Evolutionary conservation across 2,888 invertebrate genomes (phyloP).

Genomic region (Onchidella celtica): DNA sequence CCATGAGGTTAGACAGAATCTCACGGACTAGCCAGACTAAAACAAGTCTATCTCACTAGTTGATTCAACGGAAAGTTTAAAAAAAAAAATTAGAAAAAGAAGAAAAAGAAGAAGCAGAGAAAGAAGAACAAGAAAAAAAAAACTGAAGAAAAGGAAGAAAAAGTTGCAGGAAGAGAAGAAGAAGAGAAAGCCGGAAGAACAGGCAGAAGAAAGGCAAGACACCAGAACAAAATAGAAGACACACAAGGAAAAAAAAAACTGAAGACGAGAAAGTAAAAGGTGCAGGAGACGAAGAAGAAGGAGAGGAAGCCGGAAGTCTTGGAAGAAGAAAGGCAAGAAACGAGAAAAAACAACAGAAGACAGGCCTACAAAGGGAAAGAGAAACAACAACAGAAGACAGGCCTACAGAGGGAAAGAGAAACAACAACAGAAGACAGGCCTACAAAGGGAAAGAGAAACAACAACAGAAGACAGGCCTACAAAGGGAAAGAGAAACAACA

Average conservation of each 20-base stretch:
- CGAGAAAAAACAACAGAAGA: not conserved
- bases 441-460: not conserved
- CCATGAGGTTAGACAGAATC: no score
- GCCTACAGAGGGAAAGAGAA: not conserved
- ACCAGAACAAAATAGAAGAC: not conserved
- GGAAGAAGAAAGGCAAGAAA: not conserved
- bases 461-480: not conserved
- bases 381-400: no score
- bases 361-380: not conserved
- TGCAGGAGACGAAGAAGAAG: not conserved
- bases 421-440: not conserved
- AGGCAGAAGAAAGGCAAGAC: not conserved
- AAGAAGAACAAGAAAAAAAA: not conserved
- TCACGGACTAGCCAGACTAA: no score
- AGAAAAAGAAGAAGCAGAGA: not conserved
- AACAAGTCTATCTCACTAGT: no score
- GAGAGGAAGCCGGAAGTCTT: not conserved
- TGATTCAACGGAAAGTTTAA: no score
- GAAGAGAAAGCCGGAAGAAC: not conserved
- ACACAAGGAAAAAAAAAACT: not conserved
- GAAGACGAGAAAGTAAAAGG: not conserved
- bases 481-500: no score
- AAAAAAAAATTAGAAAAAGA: not conserved
- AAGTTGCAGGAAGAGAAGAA: not conserved
- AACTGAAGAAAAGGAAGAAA: not conserved